Evolutionary conservation across 1,140 invertebrate species (phyloP), one percentile per base, ranked within the genome.

Genomic region (Drosophila bifasciata): DNA sequence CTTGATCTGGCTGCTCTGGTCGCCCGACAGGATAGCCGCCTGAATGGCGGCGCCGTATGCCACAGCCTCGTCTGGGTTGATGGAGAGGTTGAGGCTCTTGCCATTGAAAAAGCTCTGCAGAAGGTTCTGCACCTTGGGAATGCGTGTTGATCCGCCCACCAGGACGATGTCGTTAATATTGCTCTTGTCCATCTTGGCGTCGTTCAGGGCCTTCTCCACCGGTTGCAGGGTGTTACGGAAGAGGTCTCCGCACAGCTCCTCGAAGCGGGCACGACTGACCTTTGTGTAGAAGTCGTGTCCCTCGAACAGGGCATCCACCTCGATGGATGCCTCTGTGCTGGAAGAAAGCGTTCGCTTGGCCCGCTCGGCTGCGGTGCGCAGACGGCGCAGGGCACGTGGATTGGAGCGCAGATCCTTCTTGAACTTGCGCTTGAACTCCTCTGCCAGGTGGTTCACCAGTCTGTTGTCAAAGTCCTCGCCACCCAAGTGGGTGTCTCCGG

Each of bases 391-490:
- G 21, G 97, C 95, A 75, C 96, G 93, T 23, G 95, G 94, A 92
- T 97, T 97, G 0, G 91, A 92, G 43, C 92, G 92, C 39, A 97
- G 91, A 91, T 97, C 96, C 81, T 96, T 96, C 81, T 96, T 96
- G 91, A 95, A 94, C 89, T 97, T 97, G 2, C 95, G 92, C 90
- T 97, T 95, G 58, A 96, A 94, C 91, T 97, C 95, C 91, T 96
- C 95, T 1, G 95, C 64, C 5, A 72, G 32, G 88, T 97, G 95
- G 70, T 95, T 95, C 0, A 98, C 96, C 74, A 98, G 92, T 25
- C 96, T 92, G 79, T 96, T 96, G 85, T 97, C 96, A 76, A 98
- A 98, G 90, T 98, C 96, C 91, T 98, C 97, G 1, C 97, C 97
- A 51, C 93, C 72, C 21, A 96, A 92, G 79, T 95, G 95, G 0